phyloP scores from a whole-genome alignment of 2,888 invertebrate species.

The Coleophora deauratella region DNA sequence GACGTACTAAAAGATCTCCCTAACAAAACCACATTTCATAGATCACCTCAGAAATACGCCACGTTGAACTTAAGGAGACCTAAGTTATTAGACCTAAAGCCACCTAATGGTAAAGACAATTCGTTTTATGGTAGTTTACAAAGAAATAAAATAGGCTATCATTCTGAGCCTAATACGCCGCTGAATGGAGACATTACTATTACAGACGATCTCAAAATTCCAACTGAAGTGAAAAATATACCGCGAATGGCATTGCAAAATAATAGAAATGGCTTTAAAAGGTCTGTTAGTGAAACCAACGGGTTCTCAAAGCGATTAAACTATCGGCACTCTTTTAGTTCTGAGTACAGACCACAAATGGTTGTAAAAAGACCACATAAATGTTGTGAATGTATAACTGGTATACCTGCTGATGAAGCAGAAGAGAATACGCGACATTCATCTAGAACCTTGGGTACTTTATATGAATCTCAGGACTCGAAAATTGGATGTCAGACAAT shows the following conservation, averaged over 20 bases:
- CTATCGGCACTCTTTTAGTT: conserved; percentile 67
- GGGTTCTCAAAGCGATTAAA: conserved; percentile 62
- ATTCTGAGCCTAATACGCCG: conserved; percentile 69
- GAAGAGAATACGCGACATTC: conserved; percentile 43
- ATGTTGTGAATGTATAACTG: conserved; percentile 68
- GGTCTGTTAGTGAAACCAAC: conserved; percentile 64
- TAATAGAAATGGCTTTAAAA: conserved; percentile 59
- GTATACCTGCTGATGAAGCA: conserved; percentile 54
- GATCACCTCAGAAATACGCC: conserved; percentile 67
- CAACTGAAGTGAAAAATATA: conserved; percentile 59
- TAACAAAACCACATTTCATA: conserved; percentile 62
- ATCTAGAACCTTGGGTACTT: conserved; percentile 60
- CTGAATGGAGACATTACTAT: conserved; percentile 40
- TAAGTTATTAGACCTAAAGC: conserved; percentile 62
- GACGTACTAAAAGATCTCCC: conserved; percentile 66
- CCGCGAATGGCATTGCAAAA: conserved; percentile 62
- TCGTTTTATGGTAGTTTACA: conserved; percentile 56
- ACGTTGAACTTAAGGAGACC: conserved; percentile 63
- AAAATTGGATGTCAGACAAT: conserved; percentile 80
- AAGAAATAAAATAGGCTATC: conserved; percentile 60
- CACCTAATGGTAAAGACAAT: conserved; percentile 41
- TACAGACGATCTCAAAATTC: conserved; percentile 45
- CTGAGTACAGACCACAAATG: conserved; percentile 50
- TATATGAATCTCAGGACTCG: conserved; percentile 75
- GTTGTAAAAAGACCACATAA: conserved; percentile 54